Conservation (phyloP, 1,140 invertebrate species). For the Fopius arisanus region DNA sequence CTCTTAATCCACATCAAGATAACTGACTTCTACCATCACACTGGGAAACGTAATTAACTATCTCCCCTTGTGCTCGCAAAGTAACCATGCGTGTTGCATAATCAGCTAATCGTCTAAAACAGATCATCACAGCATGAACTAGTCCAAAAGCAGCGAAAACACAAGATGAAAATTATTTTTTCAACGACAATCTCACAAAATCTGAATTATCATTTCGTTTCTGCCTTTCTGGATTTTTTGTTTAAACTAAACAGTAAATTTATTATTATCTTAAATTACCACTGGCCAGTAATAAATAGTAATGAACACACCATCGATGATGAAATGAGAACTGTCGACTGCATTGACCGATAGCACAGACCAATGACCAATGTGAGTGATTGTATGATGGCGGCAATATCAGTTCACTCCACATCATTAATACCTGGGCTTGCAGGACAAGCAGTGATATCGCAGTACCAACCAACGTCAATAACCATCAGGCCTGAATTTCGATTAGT, state of each 20-base stretch:
- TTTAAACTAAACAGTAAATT: too few species aligned
- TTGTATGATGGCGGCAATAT: neutral
- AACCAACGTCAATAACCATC: neutral
- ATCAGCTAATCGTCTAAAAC: slow-evolving; percentile 12
- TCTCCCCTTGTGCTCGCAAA: neutral
- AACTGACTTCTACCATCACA: slow-evolving; percentile 10
- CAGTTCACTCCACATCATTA: neutral
- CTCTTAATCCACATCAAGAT: neutral
- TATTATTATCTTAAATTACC: too few species aligned
- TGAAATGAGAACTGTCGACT: neutral
- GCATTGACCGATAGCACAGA: neutral
- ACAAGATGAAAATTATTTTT: neutral
- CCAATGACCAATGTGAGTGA: neutral
- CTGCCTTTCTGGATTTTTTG: too few species aligned
- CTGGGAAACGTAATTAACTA: slow-evolving; percentile 1
- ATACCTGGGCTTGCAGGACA: neutral
- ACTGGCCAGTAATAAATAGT: neutral
- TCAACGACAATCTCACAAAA: neutral
- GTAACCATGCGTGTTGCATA: neutral
- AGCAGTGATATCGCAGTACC: neutral
- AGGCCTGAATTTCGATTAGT: neutral
- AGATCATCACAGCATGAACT: slow-evolving; percentile 6
- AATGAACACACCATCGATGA: neutral
- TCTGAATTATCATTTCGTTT: neutral
- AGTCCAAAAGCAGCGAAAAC: neutral